Base-by-base conservation (phyloP, 2,797 vertebrate species). In the Gambelia wislizenii region DNA sequence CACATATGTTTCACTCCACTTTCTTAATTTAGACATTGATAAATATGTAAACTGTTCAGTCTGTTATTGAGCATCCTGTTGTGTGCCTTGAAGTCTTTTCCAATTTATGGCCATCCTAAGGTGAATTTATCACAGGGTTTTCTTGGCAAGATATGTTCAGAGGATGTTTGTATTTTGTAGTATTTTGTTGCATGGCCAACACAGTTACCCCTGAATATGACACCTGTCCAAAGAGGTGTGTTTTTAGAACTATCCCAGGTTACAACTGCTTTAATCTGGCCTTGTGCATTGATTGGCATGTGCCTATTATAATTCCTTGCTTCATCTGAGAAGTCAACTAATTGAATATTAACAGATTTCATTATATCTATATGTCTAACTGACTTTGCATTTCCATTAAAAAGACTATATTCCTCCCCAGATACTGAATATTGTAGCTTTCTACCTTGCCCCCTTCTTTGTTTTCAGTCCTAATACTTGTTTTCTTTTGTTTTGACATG, bases 251-350 rank as follows among this genome's bases (percentile, higher is more conserved):
- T 33, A 67, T 3, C 12, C 64, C 27, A 4, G 10, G 20, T 67
- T 30, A 10, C 64, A 67, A 33, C 33, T 10, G 14, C 27, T 0
- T 33, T 67, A 67, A 67, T 67, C 22, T 67, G 64, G 56, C 5
- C 1, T 42, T 0, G 39, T 0, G 0, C 1, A 0, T 0, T 25
- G 2, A 0, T 0, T 25, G 2, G 0, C 0, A n/a, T 1, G 30
- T 10, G 1, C 0, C 52, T 0, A 0, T 18, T 20, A 33, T 14
- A 54, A 42, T 0, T 52, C 61, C 3, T 47, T 9, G 20, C 74
- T 70, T 52, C 44, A 18, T 13, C 25, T 69, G 61, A 61, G 42
- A 42, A 76, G 22, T 20, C 33, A 76, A 18, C 2, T 30, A 2
- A 10, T 7, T 47, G 10, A 39, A 39, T 1, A 74, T 44, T 6